Base-by-base conservation (phyloP, 1,140 invertebrate species). In the Drosophila tani region DNA sequence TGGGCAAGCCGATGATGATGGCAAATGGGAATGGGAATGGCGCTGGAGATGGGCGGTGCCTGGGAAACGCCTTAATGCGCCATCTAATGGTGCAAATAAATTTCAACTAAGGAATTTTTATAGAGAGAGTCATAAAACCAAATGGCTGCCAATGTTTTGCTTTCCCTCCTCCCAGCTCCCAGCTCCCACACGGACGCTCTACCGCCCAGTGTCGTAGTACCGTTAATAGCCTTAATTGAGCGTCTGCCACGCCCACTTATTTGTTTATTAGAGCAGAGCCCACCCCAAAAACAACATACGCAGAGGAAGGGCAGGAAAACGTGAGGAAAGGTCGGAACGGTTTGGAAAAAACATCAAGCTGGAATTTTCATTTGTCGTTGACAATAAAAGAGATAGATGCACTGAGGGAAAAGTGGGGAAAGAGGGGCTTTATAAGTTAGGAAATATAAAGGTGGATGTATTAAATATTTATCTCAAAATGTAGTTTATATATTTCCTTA, bases 41-140 rank as follows among this genome's bases (percentile, higher is more conserved):
- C 4, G 24, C 7, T 9, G 41, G 32, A 14, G 32, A 62, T 11
- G 68, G 69, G 67, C 41, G 40, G 63, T 55, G 49, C 65, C 58
- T 77, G 60, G 75, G 64, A 77, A 77, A 77, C 64, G 86, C 69
- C 81, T 85, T 90, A 90, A 90, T 90, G 85, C 79, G 64, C 75
- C 85, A 70, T 86, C 85, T 90, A 90, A 90, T 90, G 85, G 85
- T 78, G 75, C 86, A 90, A 90, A 90, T 90, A 90, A 90, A 90
- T 90, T 90, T 90, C 85, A 90, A 90, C 85, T 90, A 90, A 90
- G 85, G 85, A 90, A 90, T 90, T 90, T 90, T 90, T 90, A 90
- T 90, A 90, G 82, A 85, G 82, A 85, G 86, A 77, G 77, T 70
- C 81, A 87, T 87, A 88, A 87, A 87, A 87, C 77, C 74, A 84